Evolutionary conservation across 2,888 invertebrate species (phyloP), one percentile per base, ranked within the genome.

Genomic region (Drosophila helvetica): DNA sequence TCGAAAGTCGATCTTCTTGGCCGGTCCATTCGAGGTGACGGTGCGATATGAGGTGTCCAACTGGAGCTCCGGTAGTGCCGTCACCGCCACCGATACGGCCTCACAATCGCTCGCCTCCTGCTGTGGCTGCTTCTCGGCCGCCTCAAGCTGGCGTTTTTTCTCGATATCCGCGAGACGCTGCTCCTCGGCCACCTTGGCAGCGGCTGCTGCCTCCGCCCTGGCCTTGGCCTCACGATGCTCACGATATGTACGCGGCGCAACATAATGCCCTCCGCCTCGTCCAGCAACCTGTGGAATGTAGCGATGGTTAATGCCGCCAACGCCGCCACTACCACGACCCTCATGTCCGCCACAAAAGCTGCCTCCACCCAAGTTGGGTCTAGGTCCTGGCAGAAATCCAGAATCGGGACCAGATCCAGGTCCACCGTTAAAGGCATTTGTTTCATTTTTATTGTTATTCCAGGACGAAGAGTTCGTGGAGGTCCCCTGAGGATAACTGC

Each of bases 31-130:
- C n/a, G 78, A 69, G 17, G 79, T 27, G 70, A 38, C 50, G 45
- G 48, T 88, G 5, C 91, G 80, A 77, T 91, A 91, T 62, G 89
- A 84, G 58, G 90, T 91, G 54, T 91, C 91, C 18, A 91, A 68
- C 8, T 77, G 74, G 6, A 58, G 27, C 19, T 59, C 63, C 3
- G 51, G 10, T 12, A 38, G 42, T n/a, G 48, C 7, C 1, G 53
- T 54, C 15, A 33, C 43, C 1, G 18, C 5, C 12, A 46, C 22
- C 27, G 45, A 17, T 38, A 42, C 38, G 9, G 30, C 17, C n/a
- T 10, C 19, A 12, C 15, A 17, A n/a, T 52, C 4, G 9, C 47
- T 30, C 9, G 43, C 53, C 2, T 73, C 70, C 15, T 38, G 1
- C 22, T 54, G 54, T 0, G 38, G 27, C 9, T 65, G 58, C 22